Percentiles rank a stretch among this genome's conserved stretches.
These are phyloP conservation scores for Pyrocoelia pectoralis DNA, from an alignment of 2,888 invertebrate species.

Conservation along the genomic window DNA sequence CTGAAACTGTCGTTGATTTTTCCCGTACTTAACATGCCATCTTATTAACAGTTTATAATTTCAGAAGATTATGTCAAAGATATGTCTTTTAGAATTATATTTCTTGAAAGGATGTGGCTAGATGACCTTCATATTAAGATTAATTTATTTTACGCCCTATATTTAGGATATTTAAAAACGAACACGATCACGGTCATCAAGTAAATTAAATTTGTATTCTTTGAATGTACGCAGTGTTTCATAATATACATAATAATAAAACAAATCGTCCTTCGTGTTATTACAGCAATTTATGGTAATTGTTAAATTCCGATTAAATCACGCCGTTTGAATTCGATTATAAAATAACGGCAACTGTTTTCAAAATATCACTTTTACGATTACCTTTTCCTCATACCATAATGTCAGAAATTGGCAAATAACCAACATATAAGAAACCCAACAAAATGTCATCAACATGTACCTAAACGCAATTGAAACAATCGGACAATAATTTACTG, in stretches of 20 bases:
- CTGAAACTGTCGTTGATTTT: slow-evolving; percentile 7
- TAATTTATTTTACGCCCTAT: neutral
- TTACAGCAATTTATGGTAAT: neutral
- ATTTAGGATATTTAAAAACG: neutral
- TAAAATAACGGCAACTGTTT: neutral
- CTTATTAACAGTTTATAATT: slow-evolving; percentile 4
- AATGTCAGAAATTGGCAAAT: no score
- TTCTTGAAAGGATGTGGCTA: slow-evolving; percentile 3
- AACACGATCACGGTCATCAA: neutral
- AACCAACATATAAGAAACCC: no score
- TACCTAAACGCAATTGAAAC: no score
- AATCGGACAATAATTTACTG: no score
- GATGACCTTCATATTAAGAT: neutral
- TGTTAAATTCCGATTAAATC: neutral
- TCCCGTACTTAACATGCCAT: neutral
- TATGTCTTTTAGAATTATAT: slow-evolving; percentile 10
- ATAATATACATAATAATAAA: no score
- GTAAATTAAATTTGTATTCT: neutral
- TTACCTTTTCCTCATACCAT: no score
- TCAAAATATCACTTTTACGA: neutral
- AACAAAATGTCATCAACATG: no score
- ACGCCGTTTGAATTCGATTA: no score
- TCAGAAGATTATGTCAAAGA: slow-evolving; percentile 9
- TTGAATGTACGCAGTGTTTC: neutral
- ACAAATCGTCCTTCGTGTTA: neutral